Base-by-base conservation (phyloP, 2,113 vertebrate genomes). In the Phalacrocorax pelagicus region DNA sequence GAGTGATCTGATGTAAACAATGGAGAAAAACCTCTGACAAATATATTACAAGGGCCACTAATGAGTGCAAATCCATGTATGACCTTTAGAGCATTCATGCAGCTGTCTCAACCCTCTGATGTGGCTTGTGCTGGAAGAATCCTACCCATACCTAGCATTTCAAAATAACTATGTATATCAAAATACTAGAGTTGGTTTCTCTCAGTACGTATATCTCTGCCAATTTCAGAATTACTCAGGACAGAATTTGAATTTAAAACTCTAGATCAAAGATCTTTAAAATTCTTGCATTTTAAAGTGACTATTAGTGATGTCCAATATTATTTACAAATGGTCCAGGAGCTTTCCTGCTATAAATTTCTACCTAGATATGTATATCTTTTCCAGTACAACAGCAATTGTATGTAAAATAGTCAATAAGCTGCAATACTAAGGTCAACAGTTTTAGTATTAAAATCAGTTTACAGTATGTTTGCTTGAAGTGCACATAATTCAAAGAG, bases 401-500 rank as follows among this genome's bases (percentile, higher is more conserved):
- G 51, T 23, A 84, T 75, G 75, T 95, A 97, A 96, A 97, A 95
- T 42, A 96, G 73, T 93, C 90, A 97, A 94, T 95, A 97, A 95
- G 82, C n/a, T 90, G 66, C 17, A 91, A 58, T 86, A 87, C 51
- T 80, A 73, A 97, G 96, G 96, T 98, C 95, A 97, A 96, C 34
- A 86, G 74, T 96, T 96, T 95, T 95, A 96, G 81, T 88, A 98
- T 97, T 98, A 97, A 98, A 98, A 98, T 97, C 96, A 95, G 97
- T 97, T 98, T 98, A 96, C 86, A 96, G 94, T 97, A 93, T 96
- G 88, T 97, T 99, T 98, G 98, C 98, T 99, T 98, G 98, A 98
- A 98, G 98, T 99, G 98, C 98, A 98, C 98, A 98, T 99, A 98
- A 99, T 99, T 99, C 98, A 99, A 98, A 98, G 98, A 98, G 96